Evolutionary conservation across 2,113 vertebrate genomes (phyloP).

Genomic region (Xenopus laevis): DNA sequence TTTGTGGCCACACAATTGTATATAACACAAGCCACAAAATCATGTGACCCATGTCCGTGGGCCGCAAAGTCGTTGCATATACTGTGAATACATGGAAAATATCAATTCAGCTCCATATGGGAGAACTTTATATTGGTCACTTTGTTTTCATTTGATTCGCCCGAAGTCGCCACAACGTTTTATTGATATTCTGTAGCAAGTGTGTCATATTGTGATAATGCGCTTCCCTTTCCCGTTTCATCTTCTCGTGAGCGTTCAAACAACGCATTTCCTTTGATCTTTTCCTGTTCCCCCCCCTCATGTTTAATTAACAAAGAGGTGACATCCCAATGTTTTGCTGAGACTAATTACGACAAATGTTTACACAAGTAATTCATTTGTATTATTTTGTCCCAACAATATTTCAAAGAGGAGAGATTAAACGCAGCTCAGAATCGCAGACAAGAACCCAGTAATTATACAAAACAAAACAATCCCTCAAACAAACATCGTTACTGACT

Average conservation of each 20-base stretch:
- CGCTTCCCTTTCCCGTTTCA: not conserved
- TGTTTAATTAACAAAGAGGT: not conserved
- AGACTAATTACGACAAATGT: not conserved
- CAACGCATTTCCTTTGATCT: not conserved
- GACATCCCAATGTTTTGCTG: not conserved
- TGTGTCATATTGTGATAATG: not conserved
- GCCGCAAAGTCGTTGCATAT: no score
- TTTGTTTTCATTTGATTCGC: no score
- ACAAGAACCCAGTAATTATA: not conserved
- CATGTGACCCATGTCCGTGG: no score
- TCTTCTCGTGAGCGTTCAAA: not conserved
- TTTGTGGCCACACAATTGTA: no score
- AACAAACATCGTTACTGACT: not conserved
- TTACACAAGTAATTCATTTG: not conserved
- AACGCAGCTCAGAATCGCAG: not conserved
- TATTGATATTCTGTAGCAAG: not conserved
- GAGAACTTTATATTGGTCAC: no score
- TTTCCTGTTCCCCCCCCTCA: no score
- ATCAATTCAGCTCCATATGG: no score
- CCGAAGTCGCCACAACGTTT: not conserved
- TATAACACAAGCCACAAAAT: no score
- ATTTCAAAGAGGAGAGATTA: not conserved
- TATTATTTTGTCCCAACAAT: constrained; percentile 2
- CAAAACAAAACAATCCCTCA: not conserved
- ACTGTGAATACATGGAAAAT: no score